A percentile compares a stretch with the other conserved stretches of the same genome.
phyloP scores from a whole-genome alignment of 2,888 invertebrate genomes.

The Dromius quadrimaculatus region DNA sequence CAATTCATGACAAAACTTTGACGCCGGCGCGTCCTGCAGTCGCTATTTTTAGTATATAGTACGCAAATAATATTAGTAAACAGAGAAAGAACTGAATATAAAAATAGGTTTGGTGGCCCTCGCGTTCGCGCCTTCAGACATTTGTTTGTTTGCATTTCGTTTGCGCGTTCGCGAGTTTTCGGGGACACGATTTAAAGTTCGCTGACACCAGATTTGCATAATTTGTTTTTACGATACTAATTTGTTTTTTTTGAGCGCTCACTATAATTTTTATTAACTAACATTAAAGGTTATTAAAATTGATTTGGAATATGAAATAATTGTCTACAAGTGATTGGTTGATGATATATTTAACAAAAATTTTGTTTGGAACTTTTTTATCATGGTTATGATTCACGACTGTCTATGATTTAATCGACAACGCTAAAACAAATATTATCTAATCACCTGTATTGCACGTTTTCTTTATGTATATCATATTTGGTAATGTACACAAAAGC shows the following conservation, averaged over 20 bases:
- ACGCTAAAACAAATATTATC: neutral
- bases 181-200: slow-evolving; percentile 35
- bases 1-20: too few species aligned
- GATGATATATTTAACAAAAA: too few species aligned
- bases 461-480: slow-evolving; percentile 7
- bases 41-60: slow-evolving; percentile 36
- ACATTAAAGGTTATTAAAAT: too few species aligned
- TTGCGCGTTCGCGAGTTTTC: slow-evolving; percentile 24
- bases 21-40: slow-evolving; percentile 9
- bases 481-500: neutral
- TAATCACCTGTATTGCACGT: slow-evolving; percentile 5
- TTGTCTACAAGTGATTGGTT: too few species aligned
- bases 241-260: slow-evolving; percentile 36
- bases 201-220: slow-evolving; percentile 48
- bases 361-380: too few species aligned
- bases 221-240: slow-evolving; percentile 35
- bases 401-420: neutral
- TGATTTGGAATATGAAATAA: too few species aligned
- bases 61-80: slow-evolving; percentile 32
- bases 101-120: slow-evolving; percentile 24
- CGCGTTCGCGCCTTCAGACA: neutral
- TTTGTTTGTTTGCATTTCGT: slow-evolving; percentile 26
- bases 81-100: neutral
- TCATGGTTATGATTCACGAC: neutral
- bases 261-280: too few species aligned